phyloP scores from a whole-genome alignment of 1,140 invertebrate species.

The Rhynchophorus ferrugineus region DNA sequence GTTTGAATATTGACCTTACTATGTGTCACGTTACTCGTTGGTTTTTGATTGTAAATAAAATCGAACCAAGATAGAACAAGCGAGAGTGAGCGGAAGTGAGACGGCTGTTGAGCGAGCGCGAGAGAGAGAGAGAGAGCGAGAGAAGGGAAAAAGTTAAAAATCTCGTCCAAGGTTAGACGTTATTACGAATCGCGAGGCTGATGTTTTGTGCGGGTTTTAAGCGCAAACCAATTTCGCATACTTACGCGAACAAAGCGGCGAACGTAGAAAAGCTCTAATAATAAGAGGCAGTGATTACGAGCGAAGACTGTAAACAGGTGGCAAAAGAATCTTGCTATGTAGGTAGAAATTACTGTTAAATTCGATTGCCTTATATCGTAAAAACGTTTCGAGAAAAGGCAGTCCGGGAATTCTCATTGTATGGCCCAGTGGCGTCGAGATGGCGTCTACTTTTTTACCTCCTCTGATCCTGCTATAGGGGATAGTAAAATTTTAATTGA shows the following conservation, averaged over 20 bases:
- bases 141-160: background rate
- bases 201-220: background rate
- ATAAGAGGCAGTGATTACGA: background rate
- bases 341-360: background rate
- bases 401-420: no score
- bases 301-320: background rate
- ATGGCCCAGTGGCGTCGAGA: no score
- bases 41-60: background rate
- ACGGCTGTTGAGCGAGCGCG: no score
- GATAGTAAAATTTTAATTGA: no score
- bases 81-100: no score
- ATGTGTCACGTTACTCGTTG: background rate
- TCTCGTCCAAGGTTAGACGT: background rate
- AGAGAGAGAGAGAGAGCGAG: no score
- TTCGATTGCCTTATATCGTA: background rate
- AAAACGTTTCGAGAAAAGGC: no score
- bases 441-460: no score
- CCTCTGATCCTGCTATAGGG: no score
- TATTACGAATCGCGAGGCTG: background rate
- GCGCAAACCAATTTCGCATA: background rate
- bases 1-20: no score
- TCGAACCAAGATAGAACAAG: no score
- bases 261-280: background rate
- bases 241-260: background rate
- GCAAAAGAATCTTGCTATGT: background rate